A percentile compares a stretch with the other conserved stretches of the same genome.
Evolutionary conservation across 2,888 invertebrate genomes (phyloP).

Genomic region (Agonopterix heracliana): DNA sequence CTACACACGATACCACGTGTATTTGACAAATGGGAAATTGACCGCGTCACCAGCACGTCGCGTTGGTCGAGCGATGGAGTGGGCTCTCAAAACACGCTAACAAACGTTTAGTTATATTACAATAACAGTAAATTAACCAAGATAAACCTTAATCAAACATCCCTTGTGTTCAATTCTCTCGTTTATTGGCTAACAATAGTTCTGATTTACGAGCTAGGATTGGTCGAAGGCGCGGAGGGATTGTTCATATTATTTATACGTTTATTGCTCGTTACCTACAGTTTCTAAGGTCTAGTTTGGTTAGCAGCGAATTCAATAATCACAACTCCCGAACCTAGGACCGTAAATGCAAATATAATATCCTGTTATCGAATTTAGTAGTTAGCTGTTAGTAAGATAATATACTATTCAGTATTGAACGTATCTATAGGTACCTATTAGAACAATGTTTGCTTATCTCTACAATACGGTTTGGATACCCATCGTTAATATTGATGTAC

Average conservation of each 20-base stretch:
- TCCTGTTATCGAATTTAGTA: constrained; percentile 24
- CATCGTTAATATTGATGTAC: no score
- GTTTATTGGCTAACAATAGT: constrained; percentile 72
- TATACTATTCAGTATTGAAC: no score
- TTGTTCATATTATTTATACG: constrained; percentile 51
- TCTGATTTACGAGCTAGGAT: constrained; percentile 67
- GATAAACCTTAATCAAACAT: constrained; percentile 73
- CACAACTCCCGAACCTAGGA: constrained; percentile 15
- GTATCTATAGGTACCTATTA: no score
- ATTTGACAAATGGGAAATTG: constrained; percentile 20
- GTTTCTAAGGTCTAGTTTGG: constrained; percentile 1
- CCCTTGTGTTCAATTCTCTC: constrained; percentile 66
- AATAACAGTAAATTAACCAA: constrained; percentile 68
- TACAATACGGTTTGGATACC: no score
- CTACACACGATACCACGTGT: constrained; percentile 9
- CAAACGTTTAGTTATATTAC: constrained; percentile 15
- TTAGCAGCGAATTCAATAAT: constrained; percentile 14
- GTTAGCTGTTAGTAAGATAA: background rate
- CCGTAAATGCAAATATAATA: constrained; percentile 26
- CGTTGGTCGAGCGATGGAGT: background rate
- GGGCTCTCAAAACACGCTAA: background rate
- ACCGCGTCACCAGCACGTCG: constrained; percentile 5
- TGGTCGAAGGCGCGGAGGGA: constrained; percentile 42
- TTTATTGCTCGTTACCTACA: constrained; percentile 9
- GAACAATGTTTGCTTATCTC: no score